Evolutionary conservation across 2,888 invertebrate species (phyloP).

Genomic region (Tanytarsus gracilentus): DNA sequence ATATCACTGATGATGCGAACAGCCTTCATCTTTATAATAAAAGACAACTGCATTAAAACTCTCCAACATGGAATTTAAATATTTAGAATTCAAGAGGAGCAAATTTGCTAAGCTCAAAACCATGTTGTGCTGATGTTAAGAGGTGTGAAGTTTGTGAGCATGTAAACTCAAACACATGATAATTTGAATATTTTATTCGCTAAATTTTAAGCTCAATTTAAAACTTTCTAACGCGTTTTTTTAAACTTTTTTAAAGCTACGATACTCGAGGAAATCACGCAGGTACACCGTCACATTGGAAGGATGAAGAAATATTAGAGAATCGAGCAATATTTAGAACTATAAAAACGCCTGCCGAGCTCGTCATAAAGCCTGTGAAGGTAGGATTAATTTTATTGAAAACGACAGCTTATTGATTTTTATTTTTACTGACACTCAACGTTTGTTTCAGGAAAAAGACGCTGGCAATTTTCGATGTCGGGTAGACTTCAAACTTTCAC

Average conservation of each 20-base stretch:
- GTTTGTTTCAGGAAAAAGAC: conserved; percentile 49
- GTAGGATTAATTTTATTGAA: conserved; percentile 36
- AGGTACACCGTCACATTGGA: conserved; percentile 53
- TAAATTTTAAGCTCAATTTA: background rate
- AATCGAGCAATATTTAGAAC: conserved; percentile 53
- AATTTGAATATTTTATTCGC: background rate
- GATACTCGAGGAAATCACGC: conserved; percentile 52
- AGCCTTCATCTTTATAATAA: too few relatives aligned
- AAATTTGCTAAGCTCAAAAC: too few relatives aligned
- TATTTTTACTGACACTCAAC: background rate
- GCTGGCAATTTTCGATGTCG: conserved; percentile 66
- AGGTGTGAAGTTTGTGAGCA: background rate
- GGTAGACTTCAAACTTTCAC: conserved; percentile 68
- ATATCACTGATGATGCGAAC: too few relatives aligned
- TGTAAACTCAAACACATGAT: background rate
- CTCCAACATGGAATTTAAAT: too few relatives aligned
- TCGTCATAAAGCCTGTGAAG: conserved; percentile 51
- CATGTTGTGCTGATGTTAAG: too few relatives aligned
- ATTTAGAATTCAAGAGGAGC: background rate
- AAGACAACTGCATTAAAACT: too few relatives aligned
- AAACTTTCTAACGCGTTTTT: conserved; percentile 6
- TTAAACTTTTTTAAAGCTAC: conserved; percentile 45
- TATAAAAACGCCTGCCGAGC: conserved; percentile 50
- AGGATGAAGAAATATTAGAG: conserved; percentile 51
- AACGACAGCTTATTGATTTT: background rate